Conservation (phyloP, 1,140 invertebrate species). For the Phortica variegata region DNA sequence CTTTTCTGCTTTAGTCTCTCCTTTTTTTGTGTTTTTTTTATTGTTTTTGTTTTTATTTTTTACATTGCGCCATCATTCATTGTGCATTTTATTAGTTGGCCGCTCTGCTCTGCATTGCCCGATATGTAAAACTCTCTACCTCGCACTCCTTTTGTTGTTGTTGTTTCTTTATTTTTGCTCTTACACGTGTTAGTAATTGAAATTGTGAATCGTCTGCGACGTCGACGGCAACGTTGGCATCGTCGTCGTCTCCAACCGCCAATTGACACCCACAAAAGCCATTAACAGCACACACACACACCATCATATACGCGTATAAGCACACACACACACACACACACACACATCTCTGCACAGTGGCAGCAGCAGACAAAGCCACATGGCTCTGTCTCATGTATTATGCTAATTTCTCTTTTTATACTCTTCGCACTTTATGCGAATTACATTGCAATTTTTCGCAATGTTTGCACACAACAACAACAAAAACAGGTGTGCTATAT, state of each 20-base stretch:
- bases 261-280: constrained; percentile 38
- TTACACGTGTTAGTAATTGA: constrained; percentile 45
- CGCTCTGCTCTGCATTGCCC: too few species aligned
- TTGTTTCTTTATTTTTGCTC: constrained; percentile 25
- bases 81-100: too few species aligned
- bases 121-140: constrained; percentile 1
- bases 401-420: constrained; percentile 45
- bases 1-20: too few species aligned
- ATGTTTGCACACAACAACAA: too few species aligned
- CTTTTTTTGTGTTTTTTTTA: too few species aligned
- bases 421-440: constrained; percentile 17
- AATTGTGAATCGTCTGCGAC: constrained; percentile 30
- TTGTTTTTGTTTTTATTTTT: too few species aligned
- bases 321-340: too few species aligned
- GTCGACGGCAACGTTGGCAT: constrained; percentile 5
- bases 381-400: constrained; percentile 31
- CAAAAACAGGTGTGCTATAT: too few species aligned
- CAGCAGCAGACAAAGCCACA: background rate
- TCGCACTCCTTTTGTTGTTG: constrained; percentile 8
- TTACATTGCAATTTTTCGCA: too few species aligned
- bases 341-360: too few species aligned
- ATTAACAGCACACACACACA: constrained; percentile 35
- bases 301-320: background rate
- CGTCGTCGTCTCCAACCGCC: background rate
- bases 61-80: too few species aligned